Percentiles rank a stretch among this genome's conserved stretches.
phyloP scores from a whole-genome alignment of 2,797 vertebrate genomes.

The Enteromius viviparus region DNA sequence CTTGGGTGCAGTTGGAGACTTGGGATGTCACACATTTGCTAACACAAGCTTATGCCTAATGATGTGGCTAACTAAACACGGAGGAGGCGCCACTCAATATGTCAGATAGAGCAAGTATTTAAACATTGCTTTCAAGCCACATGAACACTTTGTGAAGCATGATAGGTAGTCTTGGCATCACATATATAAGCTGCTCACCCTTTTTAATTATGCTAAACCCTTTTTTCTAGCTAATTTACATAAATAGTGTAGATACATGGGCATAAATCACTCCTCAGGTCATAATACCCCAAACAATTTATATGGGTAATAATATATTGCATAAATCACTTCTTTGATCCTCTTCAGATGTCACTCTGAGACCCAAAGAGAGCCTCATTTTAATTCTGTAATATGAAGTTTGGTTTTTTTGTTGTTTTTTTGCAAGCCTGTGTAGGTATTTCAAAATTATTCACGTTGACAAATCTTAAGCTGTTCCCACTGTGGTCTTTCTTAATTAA shows the following conservation, averaged over 20 bases:
- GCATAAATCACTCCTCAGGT: slow-evolving; percentile 16
- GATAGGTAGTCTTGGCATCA: slow-evolving; percentile 12
- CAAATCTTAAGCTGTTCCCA: slow-evolving; percentile 27
- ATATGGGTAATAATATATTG: slow-evolving; percentile 1
- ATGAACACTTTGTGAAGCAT: slow-evolving; percentile 23
- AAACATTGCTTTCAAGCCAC: slow-evolving; percentile 33
- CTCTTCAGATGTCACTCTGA: slow-evolving; percentile 22
- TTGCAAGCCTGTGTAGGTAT: background rate
- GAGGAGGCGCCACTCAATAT: slow-evolving; percentile 25
- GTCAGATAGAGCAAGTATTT: slow-evolving; percentile 14
- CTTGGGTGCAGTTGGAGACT: background rate
- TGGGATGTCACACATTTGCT: slow-evolving; percentile 10
- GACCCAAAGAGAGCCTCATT: background rate
- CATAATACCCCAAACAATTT: slow-evolving; percentile 29
- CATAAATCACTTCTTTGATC: slow-evolving; percentile 25
- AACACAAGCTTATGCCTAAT: slow-evolving; percentile 19
- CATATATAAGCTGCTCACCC: slow-evolving; percentile 8
- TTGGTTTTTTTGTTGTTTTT: background rate
- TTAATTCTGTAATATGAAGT: slow-evolving; percentile 21
- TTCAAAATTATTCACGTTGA: slow-evolving; percentile 23
- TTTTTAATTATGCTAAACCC: slow-evolving; percentile 5
- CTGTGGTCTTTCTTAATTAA: slow-evolving; percentile 30
- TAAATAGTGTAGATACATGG: slow-evolving; percentile 5
- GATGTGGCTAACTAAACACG: slow-evolving; percentile 32
- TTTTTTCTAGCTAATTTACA: slow-evolving; percentile 10